Evolutionary conservation across 2,113 vertebrate species (phyloP), one percentile per base, ranked within the genome.

Genomic region (Onychorhynchus coronatus): DNA sequence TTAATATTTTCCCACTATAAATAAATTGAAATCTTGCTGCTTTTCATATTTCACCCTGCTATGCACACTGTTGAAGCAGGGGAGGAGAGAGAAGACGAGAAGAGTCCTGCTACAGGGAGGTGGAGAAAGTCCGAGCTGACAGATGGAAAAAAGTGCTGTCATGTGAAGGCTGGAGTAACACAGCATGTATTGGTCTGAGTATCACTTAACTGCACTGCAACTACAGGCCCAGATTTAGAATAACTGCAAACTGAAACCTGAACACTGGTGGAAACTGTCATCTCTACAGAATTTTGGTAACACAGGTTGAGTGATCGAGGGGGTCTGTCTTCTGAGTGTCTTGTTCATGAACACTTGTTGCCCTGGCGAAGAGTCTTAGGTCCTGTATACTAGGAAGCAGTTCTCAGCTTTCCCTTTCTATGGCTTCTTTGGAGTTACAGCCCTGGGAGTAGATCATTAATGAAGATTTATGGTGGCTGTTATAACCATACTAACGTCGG

Each of bases 221-320:
- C 41, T 53, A 66, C 55, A 47, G 39, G 12, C 68, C 52, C 72
- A 91, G 67, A 83, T 93, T 85, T 93, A 96, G 79, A 88, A 78
- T 76, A 91, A 93, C 58, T 0, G 0, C 74, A 92, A 41, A 68
- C 25, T 75, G 91, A 93, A 95, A 89, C 65, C 52, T 81, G 58
- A 85, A 74, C 28, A 85, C 56, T 50, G 50, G n/a, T 72, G 66
- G 77, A 92, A 94, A 79, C 35, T 75, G 14, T 68, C 23, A 41
- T 65, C 35, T 96, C 71, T 79, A 76, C 83, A 93, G 82, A 90
- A 76, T 68, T 91, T 52, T 81, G 41, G 61, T 80, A 66, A 66
- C 24, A 52, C 1, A 8, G 59, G 24, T 27, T 53, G 42, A 55
- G 44, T 35, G 33, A 86, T 72, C 0, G 0, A 65, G 62, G 23